Conservation (phyloP, 2,113 vertebrate genomes). For the Calyptomena viridis region DNA sequence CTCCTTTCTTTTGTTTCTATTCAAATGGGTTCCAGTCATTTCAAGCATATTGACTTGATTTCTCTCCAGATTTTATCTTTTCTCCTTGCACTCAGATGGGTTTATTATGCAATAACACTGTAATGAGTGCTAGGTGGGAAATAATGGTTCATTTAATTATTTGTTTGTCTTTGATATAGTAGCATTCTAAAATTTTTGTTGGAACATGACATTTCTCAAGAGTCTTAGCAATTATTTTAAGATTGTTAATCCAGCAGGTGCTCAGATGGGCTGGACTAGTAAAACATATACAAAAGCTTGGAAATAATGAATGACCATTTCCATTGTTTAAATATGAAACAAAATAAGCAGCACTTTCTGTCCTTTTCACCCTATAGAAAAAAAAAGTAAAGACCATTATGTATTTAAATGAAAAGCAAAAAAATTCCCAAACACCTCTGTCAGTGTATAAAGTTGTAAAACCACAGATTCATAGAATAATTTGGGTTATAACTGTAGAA, state of each 20-base stretch:
- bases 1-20: background rate
- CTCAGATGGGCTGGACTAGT: background rate
- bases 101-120: background rate
- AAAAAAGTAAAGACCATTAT: background rate
- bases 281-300: background rate
- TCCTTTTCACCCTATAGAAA: background rate
- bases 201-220: background rate
- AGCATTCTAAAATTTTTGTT: background rate
- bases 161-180: background rate
- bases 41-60: background rate
- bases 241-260: background rate
- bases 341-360: background rate
- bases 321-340: background rate
- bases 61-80: background rate
- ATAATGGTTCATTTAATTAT: slow-evolving; percentile 29
- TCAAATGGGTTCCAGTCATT: background rate
- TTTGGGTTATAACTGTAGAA: background rate
- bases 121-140: background rate
- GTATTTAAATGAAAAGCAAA: background rate
- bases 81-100: background rate
- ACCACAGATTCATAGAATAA: background rate
- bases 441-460: background rate
- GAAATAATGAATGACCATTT: background rate
- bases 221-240: background rate
- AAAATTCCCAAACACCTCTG: background rate